Evolutionary conservation across 2,113 vertebrate species (phyloP).

Genomic region (Actenoides lindsayi): DNA sequence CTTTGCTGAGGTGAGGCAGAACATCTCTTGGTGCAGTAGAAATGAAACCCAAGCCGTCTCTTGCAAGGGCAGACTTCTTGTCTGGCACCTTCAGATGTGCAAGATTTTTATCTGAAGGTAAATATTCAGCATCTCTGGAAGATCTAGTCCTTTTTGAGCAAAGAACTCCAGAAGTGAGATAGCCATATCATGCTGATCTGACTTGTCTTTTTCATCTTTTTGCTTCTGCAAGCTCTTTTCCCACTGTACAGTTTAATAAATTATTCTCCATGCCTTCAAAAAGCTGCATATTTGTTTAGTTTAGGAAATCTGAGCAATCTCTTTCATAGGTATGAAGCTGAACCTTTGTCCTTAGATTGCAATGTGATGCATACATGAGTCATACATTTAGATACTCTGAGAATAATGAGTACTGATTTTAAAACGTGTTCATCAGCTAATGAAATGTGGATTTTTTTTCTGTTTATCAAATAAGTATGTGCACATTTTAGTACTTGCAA

Average conservation of each 20-base stretch:
- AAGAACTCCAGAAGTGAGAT: neutral
- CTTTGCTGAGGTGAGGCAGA: neutral
- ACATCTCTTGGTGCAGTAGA: neutral
- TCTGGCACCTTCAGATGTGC: neutral
- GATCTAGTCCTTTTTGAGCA: neutral
- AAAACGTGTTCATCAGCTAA: neutral
- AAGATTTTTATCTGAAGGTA: neutral
- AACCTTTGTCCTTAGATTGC: neutral
- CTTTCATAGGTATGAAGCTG: neutral
- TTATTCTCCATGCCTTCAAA: neutral
- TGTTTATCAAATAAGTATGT: neutral
- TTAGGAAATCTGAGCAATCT: neutral
- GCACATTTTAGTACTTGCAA: neutral
- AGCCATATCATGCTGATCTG: neutral
- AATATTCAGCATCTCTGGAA: neutral
- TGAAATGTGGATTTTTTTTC: neutral
- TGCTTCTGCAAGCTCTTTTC: neutral
- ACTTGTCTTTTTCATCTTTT: neutral
- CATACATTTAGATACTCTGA: neutral
- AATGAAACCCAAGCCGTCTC: neutral
- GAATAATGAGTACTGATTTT: neutral
- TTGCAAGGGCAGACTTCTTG: neutral
- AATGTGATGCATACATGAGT: rapidly evolving
- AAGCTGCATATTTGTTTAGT: neutral
- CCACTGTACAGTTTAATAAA: neutral